Conservation (phyloP, 23 tunicate species). For the Styela clava region DNA sequence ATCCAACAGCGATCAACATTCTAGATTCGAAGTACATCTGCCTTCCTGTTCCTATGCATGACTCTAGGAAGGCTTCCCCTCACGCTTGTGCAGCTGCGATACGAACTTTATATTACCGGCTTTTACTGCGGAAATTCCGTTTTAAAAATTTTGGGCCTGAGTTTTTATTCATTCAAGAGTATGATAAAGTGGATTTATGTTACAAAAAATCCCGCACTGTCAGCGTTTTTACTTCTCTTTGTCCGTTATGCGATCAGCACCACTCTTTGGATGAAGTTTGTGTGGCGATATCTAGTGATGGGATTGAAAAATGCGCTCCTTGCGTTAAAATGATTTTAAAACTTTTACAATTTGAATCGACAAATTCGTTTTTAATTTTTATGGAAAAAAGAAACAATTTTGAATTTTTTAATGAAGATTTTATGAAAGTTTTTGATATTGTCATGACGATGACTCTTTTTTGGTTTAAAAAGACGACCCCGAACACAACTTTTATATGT, state of each 20-base stretch:
- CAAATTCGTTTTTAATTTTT: not conserved
- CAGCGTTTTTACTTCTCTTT: not conserved
- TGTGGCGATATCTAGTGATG: not conserved
- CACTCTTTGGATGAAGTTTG: conserved; percentile 6
- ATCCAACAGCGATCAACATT: not conserved
- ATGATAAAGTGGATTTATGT: conserved; percentile 9
- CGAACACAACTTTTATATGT: not conserved
- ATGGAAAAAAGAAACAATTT: not conserved
- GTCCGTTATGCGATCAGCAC: conserved; percentile 10
- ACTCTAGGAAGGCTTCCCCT: conserved; percentile 14
- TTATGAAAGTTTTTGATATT: conserved; percentile 3
- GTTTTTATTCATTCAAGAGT: not conserved
- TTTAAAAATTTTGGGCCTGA: not conserved
- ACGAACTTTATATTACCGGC: not conserved
- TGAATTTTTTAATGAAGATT: not conserved
- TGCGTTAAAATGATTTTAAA: not conserved
- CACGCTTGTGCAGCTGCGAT: not conserved
- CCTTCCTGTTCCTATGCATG: not conserved
- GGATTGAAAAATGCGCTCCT: not conserved
- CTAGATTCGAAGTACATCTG: conserved; percentile 1
- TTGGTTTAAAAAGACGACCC: not conserved
- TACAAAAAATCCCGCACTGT: conserved; percentile 5
- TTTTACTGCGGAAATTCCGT: conserved; percentile 10
- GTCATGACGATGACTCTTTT: conserved; percentile 2
- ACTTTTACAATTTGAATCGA: not conserved